Percentiles rank a stretch among this genome's conserved stretches.
phyloP scores from a whole-genome alignment of 2,797 vertebrate species.

The Anabas testudineus region DNA sequence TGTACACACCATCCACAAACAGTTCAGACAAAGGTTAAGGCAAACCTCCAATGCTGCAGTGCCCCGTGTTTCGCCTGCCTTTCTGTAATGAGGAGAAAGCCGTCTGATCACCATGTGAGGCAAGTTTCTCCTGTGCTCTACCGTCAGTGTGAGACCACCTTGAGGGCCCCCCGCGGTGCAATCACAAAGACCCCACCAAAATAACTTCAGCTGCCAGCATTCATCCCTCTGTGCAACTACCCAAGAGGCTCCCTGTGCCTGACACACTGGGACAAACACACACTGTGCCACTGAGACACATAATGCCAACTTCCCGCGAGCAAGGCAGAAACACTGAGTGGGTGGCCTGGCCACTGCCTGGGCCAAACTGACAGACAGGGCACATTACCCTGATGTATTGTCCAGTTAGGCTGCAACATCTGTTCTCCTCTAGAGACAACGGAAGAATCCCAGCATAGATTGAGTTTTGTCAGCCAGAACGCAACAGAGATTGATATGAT shows the following conservation, averaged over 20 bases:
- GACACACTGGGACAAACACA: constrained; percentile 24
- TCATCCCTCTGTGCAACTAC: constrained; percentile 63
- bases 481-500: constrained; percentile 32
- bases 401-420: constrained; percentile 65
- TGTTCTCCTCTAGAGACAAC: constrained; percentile 51
- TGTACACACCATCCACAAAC: too few relatives aligned
- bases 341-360: constrained; percentile 62
- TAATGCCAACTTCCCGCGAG: constrained; percentile 47
- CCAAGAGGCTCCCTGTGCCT: constrained; percentile 36
- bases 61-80: not conserved
- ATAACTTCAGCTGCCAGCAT: constrained; percentile 82
- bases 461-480: constrained; percentile 39
- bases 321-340: constrained; percentile 39
- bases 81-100: constrained; percentile 12
- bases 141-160: constrained; percentile 54
- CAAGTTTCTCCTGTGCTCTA: constrained; percentile 1
- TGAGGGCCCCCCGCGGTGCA: constrained; percentile 47
- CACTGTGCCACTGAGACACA: constrained; percentile 33
- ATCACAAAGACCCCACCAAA: constrained; percentile 77
- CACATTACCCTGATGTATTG: constrained; percentile 63
- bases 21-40: constrained; percentile 8
- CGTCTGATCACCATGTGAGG: constrained; percentile 11
- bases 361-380: constrained; percentile 47
- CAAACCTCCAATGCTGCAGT: not conserved
- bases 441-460: constrained; percentile 30